phyloP scores from a whole-genome alignment of 2,113 vertebrate species.

The Xiphophorus hellerii region DNA sequence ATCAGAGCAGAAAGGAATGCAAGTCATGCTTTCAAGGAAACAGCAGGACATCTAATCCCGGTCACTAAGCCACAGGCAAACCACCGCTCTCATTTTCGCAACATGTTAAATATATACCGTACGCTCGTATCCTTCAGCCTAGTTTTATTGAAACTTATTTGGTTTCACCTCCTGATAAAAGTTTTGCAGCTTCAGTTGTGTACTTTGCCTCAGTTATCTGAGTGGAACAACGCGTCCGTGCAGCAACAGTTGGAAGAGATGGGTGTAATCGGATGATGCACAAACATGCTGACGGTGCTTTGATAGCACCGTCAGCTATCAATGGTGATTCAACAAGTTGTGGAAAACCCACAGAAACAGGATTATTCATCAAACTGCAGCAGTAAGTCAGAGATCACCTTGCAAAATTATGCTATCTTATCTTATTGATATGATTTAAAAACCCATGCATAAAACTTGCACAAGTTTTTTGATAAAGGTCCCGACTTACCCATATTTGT shows the following conservation, averaged over 20 bases:
- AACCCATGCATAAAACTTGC: not conserved
- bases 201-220: conserved; percentile 41
- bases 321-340: conserved; percentile 45
- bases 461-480: not conserved
- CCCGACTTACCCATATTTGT: too few relatives aligned
- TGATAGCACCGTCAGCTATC: conserved; percentile 18
- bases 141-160: not conserved
- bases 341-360: conserved; percentile 7
- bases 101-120: conserved; percentile 1
- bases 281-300: conserved; percentile 49
- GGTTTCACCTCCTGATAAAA: conserved; percentile 3
- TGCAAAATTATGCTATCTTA: not conserved
- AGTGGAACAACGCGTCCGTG: conserved; percentile 35
- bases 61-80: conserved; percentile 14
- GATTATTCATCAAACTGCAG: not conserved
- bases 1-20: conserved; percentile 10
- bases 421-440: not conserved
- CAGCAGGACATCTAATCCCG: conserved; percentile 5
- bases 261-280: conserved; percentile 56
- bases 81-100: not conserved
- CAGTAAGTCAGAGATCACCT: not conserved
- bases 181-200: conserved; percentile 4
- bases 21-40: conserved; percentile 26
- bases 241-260: conserved; percentile 46
- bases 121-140: not conserved